phyloP scores from a whole-genome alignment of 2,113 vertebrate species.

The Potamarius usumacintae region DNA sequence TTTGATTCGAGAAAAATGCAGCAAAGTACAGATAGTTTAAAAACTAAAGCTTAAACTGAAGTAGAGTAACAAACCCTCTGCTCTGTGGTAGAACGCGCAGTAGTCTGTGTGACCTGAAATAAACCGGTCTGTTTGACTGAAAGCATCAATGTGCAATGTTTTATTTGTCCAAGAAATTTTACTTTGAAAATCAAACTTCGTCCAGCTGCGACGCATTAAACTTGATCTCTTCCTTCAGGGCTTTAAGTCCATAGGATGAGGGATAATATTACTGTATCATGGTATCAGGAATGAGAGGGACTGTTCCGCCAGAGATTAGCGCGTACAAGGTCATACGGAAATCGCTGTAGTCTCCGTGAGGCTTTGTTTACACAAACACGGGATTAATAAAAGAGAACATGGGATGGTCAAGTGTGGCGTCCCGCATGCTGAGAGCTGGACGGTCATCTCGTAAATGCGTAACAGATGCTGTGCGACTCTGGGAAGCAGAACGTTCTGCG shows the following conservation, averaged over 20 bases:
- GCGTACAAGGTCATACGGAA: neutral
- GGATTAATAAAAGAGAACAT: constrained; percentile 24
- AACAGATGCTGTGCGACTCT: constrained; percentile 50
- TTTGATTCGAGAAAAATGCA: too few relatives aligned
- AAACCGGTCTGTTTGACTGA: neutral
- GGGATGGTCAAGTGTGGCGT: constrained; percentile 25
- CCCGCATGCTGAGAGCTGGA: constrained; percentile 21
- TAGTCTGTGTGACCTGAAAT: neutral
- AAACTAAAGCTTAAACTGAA: neutral
- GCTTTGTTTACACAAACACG: constrained; percentile 26
- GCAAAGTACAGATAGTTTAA: neutral
- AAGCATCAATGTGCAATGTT: neutral
- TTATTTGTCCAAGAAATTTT: constrained; percentile 4
- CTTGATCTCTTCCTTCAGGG: neutral
- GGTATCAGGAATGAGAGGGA: neutral
- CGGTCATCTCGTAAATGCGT: constrained; percentile 49
- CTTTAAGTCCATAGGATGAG: neutral
- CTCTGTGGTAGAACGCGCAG: neutral
- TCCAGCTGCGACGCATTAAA: constrained; percentile 12
- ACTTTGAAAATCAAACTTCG: neutral
- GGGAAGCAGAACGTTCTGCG: neutral
- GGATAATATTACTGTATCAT: neutral
- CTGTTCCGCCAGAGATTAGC: neutral
- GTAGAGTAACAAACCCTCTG: neutral
- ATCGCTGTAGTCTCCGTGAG: neutral